Evolutionary conservation across 2,113 vertebrate genomes (phyloP).

Genomic region (Bucco capensis): DNA sequence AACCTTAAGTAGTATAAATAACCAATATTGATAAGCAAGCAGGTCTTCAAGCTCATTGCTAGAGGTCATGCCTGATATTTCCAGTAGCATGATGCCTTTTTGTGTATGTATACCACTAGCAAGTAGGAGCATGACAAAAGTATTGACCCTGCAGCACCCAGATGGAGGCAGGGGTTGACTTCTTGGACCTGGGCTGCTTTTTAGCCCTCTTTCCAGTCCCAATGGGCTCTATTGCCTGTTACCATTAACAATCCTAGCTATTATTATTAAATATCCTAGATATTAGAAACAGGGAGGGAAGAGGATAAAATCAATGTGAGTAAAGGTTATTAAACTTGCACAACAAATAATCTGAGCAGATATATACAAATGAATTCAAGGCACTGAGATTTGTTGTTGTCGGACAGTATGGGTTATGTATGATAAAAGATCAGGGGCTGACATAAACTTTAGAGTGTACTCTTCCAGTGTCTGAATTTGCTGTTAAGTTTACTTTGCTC

Average conservation of each 20-base stretch:
- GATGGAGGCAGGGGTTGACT: background rate
- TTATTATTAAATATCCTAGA: background rate
- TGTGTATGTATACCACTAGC: background rate
- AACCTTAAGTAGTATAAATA: background rate
- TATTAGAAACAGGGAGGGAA: background rate
- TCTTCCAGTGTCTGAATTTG: background rate
- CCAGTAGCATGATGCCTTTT: background rate
- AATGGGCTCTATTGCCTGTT: background rate
- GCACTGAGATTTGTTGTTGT: background rate
- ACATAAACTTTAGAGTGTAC: background rate
- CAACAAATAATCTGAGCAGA: background rate
- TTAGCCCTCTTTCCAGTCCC: too few species aligned
- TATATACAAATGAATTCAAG: background rate
- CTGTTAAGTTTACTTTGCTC: background rate
- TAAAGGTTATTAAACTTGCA: background rate
- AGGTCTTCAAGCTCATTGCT: background rate
- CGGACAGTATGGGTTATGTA: background rate
- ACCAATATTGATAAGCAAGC: background rate
- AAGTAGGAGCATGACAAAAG: background rate
- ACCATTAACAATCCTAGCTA: background rate
- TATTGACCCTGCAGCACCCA: background rate
- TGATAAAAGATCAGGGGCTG: background rate
- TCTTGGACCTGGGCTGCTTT: fast-evolving
- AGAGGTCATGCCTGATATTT: background rate
- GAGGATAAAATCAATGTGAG: fast-evolving